These are phyloP conservation scores for Lamellibrachia columna DNA, from an alignment of 2,888 invertebrate species.

Conservation along the genomic window DNA sequence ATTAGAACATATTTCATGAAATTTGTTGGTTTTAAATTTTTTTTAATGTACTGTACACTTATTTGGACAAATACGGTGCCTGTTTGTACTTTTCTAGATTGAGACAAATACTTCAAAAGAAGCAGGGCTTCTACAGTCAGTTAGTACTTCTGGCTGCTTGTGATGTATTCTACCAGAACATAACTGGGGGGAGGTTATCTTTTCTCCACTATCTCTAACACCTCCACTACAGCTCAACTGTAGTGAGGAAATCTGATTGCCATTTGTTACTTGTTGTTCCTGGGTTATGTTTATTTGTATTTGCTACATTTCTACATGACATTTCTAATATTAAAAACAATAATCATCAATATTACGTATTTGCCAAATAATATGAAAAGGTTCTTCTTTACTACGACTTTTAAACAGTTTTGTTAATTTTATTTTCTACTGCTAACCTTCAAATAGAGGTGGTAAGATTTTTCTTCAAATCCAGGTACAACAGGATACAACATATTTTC, in stretches of 20 bases:
- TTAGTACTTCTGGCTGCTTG: neutral
- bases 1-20: no score
- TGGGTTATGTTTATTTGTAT: neutral
- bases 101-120: no score
- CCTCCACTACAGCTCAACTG: neutral
- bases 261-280: neutral
- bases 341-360: no score
- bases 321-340: neutral
- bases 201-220: neutral
- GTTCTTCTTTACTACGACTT: no score
- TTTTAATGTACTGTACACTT: no score
- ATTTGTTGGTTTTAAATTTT: no score
- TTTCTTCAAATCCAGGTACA: no score
- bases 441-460: no score
- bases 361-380: no score
- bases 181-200: neutral
- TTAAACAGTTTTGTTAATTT: no score
- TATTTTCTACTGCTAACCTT: no score
- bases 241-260: neutral
- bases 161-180: neutral
- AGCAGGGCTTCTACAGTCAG: neutral
- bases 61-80: neutral
- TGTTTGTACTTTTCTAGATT: neutral
- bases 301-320: neutral
- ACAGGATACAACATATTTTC: no score